Percentiles rank a stretch among this genome's conserved stretches.
These are phyloP conservation scores for Geotrypetes seraphini DNA, from an alignment of 2,797 vertebrate genomes.

Conservation along the genomic window DNA sequence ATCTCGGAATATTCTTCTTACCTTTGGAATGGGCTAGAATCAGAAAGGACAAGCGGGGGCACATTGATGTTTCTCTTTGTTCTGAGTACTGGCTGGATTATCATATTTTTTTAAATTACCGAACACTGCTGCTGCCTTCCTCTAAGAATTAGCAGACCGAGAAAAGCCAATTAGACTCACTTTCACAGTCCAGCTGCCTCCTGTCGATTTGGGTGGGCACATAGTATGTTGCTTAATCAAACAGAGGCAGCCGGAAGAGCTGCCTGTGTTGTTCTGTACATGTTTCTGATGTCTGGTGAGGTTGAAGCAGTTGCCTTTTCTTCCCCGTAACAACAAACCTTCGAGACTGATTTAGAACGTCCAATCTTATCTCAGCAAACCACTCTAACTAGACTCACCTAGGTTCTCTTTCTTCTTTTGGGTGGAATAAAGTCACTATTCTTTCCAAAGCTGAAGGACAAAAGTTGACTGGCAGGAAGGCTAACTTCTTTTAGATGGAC, in stretches of 20 bases:
- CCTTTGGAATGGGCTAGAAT: no score
- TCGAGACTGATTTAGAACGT: constrained; percentile 2
- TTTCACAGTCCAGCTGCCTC: not conserved
- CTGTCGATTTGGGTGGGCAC: no score
- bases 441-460: constrained; percentile 6
- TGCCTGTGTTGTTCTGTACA: rapidly evolving
- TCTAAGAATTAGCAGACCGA: no score
- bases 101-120: no score
- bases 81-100: no score
- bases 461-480: constrained; percentile 19
- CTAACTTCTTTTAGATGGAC: constrained; percentile 13
- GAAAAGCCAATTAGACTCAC: not conserved
- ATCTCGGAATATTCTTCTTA: no score
- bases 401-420: constrained; percentile 25
- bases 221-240: not conserved
- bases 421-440: constrained; percentile 14
- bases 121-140: no score
- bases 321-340: constrained; percentile 15
- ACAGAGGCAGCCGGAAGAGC: not conserved
- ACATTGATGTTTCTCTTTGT: no score
- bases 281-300: rapidly evolving
- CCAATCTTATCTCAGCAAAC: constrained; percentile 30
- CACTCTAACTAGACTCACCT: constrained; percentile 15
- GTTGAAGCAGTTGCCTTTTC: rapidly evolving
- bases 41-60: no score